Conservation (phyloP, 2,888 invertebrate genomes). For the Caenorhabditis sinica region DNA sequence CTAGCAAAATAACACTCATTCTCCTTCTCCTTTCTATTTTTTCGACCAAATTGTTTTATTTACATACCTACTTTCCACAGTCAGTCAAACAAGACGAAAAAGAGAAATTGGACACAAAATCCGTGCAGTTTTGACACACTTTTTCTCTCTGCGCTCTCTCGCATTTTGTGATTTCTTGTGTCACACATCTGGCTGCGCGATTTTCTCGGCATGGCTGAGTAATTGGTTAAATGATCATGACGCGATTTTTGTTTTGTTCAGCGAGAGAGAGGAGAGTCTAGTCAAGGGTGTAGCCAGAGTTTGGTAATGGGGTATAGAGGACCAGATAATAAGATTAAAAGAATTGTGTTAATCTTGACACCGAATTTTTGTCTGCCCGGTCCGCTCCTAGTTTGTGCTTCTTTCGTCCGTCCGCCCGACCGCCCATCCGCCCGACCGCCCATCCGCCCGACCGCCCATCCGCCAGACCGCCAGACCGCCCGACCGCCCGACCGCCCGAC, state of each 20-base stretch:
- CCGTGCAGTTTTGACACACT: slow-evolving; percentile 25
- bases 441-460: no score
- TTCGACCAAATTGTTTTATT: not conserved
- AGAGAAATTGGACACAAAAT: slow-evolving; percentile 8
- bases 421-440: no score
- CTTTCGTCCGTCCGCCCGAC: no score
- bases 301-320: not conserved
- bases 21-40: not conserved
- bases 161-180: slow-evolving; percentile 21
- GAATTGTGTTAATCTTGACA: no score
- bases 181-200: no score
- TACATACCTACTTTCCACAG: no score
- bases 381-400: no score
- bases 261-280: not conserved
- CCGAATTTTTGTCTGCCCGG: no score
- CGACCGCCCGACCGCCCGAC: no score
- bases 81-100: not conserved
- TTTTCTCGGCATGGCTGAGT: slow-evolving; percentile 1
- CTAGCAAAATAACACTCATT: slow-evolving; percentile 23
- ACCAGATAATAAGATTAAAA: no score
- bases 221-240: slow-evolving; percentile 14
- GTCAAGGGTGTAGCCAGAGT: slow-evolving; percentile 2
- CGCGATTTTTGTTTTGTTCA: not conserved
- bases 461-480: no score
- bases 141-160: slow-evolving; percentile 3